These are phyloP conservation scores for Rambutsinella grinnellia DNA, from an alignment of 2,888 invertebrate genomes.

Conservation along the genomic window DNA sequence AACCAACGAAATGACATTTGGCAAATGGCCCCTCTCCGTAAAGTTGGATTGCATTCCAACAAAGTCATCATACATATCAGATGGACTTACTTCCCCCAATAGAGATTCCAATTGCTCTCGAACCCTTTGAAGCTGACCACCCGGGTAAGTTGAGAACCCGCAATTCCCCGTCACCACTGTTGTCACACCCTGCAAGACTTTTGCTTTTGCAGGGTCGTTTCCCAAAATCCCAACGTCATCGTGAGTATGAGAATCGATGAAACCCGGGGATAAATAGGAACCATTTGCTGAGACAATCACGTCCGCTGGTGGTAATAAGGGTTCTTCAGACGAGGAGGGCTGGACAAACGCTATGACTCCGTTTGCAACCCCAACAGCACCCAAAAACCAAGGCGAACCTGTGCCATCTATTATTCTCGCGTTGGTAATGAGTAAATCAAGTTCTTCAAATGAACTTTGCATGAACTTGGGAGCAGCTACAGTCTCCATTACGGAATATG, in stretches of 20 bases:
- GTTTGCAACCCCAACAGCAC: conserved; percentile 46
- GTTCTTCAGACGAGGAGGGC: neutral
- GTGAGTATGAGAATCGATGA: conserved; percentile 64
- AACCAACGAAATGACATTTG: conserved; percentile 59
- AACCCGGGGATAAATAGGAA: conserved; percentile 59
- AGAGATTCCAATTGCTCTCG: conserved; percentile 56
- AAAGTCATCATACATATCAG: conserved; percentile 54
- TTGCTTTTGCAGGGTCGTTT: conserved; percentile 52
- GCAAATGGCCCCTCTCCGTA: conserved; percentile 21
- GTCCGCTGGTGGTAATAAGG: conserved; percentile 3
- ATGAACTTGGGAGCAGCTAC: neutral
- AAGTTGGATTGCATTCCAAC: conserved; percentile 26
- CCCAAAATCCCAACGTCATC: conserved; percentile 62
- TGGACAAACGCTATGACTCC: conserved; percentile 40
- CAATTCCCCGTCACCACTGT: conserved; percentile 64
- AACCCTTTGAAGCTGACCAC: conserved; percentile 50
- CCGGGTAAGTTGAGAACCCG: conserved; percentile 63
- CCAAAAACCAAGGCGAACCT: conserved; percentile 50
- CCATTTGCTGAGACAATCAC: conserved; percentile 44
- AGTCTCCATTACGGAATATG: neutral
- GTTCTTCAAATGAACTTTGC: neutral
- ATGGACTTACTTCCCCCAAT: conserved; percentile 43
- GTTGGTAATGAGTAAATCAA: conserved; percentile 49
- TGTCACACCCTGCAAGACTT: conserved; percentile 63
- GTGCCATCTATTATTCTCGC: conserved; percentile 61